phyloP scores from a whole-genome alignment of 2,113 vertebrate genomes.

The Mesitornis unicolor region DNA sequence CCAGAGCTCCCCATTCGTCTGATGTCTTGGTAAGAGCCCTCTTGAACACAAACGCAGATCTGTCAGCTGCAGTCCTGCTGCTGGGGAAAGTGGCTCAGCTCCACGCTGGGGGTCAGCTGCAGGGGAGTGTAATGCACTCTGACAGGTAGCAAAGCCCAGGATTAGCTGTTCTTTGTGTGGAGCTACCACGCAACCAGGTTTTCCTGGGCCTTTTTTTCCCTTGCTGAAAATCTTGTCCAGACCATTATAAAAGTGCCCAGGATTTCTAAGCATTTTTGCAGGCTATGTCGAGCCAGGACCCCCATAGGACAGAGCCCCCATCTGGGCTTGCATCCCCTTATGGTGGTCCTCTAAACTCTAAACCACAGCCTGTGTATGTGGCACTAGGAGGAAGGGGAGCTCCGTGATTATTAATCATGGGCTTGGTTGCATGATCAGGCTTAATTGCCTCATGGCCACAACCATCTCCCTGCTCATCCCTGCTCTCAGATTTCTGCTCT shows the following conservation, averaged over 20 bases:
- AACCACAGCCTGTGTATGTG: not conserved
- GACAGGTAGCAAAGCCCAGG: constrained; percentile 37
- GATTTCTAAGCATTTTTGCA: not conserved
- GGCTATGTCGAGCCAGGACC: not conserved
- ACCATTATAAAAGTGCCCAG: not conserved
- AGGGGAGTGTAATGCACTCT: not conserved
- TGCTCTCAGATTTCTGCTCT: not conserved
- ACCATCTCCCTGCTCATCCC: not conserved
- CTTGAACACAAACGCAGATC: not conserved
- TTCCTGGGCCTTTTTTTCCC: not conserved
- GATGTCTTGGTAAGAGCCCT: not conserved
- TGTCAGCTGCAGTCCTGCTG: not conserved
- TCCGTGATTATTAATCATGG: too few relatives aligned
- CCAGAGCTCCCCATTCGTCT: not conserved
- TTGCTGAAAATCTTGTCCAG: not conserved
- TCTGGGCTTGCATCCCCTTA: not conserved
- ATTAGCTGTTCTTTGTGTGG: constrained; percentile 23
- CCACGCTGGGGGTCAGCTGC: not conserved
- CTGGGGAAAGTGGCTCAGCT: not conserved
- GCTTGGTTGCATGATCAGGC: too few relatives aligned
- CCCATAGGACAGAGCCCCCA: not conserved
- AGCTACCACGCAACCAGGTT: not conserved
- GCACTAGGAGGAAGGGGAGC: not conserved
- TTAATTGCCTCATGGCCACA: not conserved
- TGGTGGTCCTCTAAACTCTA: not conserved